Evolutionary conservation across 2,888 invertebrate species (phyloP), one percentile per base, ranked within the genome.

Genomic region (Ctena decussata): DNA sequence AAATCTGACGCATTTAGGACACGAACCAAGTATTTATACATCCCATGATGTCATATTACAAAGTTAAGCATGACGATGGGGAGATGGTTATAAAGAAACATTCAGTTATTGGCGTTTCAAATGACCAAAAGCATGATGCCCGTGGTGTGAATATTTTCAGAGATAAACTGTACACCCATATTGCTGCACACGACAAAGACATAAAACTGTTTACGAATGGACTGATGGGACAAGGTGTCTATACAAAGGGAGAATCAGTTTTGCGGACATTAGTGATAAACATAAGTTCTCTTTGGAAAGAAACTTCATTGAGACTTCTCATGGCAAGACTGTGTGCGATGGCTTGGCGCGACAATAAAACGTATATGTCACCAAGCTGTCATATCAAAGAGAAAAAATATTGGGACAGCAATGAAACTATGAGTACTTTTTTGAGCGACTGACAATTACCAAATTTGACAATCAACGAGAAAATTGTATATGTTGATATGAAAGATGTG

Each of bases 41-140:
- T 57, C 65, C 77, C n/a, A 74, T 82, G 74, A 77, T 82, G 82
- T 27, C 35, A 24, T 82, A 74, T 53, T 77, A 78, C 18, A 41
- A 69, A 69, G 39, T 70, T 5, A 41, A 70, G 8, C 37, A 57
- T 37, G 30, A 65, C 21, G 65, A 41, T 44, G 60, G 53, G 5
- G 15, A 57, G 49, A 41, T 32, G 30, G 24, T 72, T 15, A 21
- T 49, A 0, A 35, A 35, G 41, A 70, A 79, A 79, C 70, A 79
- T 46, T 44, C 74, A 8, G 46, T 79, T 5, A 79, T 83, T 27
- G 49, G 75, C 12, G 32, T 79, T 0, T 46, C 49, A 39, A 53
- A 83, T 24, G 79, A 83, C 18, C 41, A 30, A 8, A 75, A 57
- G 27, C 76, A 84, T 80, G 79, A 72, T 60, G 76, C 71, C 12